These are phyloP conservation scores for Rhegmatorhina hoffmannsi DNA, from an alignment of 2,113 vertebrate species.

Conservation along the genomic window DNA sequence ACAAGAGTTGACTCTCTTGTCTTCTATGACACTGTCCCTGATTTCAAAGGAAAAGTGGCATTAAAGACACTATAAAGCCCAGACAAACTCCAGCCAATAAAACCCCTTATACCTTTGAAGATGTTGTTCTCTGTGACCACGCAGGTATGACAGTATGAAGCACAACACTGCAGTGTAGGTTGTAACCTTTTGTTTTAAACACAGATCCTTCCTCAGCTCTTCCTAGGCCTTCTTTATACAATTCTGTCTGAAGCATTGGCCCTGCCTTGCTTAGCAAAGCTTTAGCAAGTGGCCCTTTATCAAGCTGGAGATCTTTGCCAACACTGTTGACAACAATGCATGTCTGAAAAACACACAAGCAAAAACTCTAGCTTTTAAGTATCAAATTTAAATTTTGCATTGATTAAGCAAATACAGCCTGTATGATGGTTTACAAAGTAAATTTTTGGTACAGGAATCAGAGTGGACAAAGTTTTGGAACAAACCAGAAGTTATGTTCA, in stretches of 20 bases:
- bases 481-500: not conserved
- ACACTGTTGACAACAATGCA: slow-evolving; percentile 81
- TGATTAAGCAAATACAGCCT: not conserved
- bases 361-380: not conserved
- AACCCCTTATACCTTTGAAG: slow-evolving; percentile 70
- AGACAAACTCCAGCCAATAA: not conserved
- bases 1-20: not conserved
- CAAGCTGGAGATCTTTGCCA: slow-evolving; percentile 71
- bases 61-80: not conserved
- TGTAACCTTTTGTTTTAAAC: slow-evolving; percentile 77
- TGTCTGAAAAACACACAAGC: slow-evolving; percentile 72
- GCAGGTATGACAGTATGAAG: slow-evolving; percentile 78
- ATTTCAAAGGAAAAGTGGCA: not conserved
- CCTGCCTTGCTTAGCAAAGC: slow-evolving; percentile 82
- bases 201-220: slow-evolving; percentile 59
- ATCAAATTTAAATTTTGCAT: not conserved
- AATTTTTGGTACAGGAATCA: not conserved
- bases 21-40: not conserved
- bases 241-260: slow-evolving; percentile 74
- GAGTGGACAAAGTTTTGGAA: not conserved
- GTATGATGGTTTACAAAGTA: not conserved
- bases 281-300: slow-evolving; percentile 71
- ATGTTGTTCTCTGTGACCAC: slow-evolving; percentile 46
- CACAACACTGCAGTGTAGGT: slow-evolving; percentile 75
- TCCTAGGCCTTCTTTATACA: slow-evolving; percentile 6